These are phyloP conservation scores for Periphyllus acericola DNA, from an alignment of 2,888 invertebrate genomes.

Conservation along the genomic window DNA sequence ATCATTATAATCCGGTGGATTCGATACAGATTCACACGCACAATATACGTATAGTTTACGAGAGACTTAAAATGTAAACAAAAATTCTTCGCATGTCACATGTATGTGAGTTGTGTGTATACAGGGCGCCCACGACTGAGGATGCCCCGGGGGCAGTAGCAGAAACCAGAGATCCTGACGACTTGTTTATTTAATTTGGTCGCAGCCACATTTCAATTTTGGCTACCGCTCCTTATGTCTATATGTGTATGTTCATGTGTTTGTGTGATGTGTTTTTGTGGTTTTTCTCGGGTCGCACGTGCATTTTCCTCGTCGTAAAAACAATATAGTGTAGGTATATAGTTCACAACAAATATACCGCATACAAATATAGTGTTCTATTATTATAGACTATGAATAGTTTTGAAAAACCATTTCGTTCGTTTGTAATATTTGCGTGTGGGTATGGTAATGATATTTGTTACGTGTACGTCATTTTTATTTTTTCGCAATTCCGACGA, in stretches of 20 bases:
- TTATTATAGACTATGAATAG: not conserved
- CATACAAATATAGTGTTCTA: not conserved
- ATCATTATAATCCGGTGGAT: not conserved
- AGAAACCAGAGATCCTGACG: conserved; percentile 35
- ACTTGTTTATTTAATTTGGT: conserved; percentile 52
- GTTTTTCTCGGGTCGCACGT: conserved; percentile 1
- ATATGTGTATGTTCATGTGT: not conserved
- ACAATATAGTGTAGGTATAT: conserved; percentile 8
- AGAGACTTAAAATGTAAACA: not conserved
- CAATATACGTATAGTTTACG: not conserved
- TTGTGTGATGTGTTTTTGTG: conserved; percentile 43
- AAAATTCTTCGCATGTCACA: not conserved
- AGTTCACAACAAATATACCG: not conserved
- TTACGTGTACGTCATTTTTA: not conserved
- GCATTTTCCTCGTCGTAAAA: conserved; percentile 3
- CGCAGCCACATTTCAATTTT: conserved; percentile 19
- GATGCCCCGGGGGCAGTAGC: not conserved
- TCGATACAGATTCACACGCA: not conserved
- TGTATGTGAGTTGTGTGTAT: too few species aligned
- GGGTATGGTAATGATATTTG: not conserved
- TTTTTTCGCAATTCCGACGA: not conserved
- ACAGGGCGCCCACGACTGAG: conserved; percentile 5
- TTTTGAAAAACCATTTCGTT: not conserved
- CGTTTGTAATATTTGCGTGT: not conserved
- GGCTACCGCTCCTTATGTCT: conserved; percentile 10